Evolutionary conservation across 2,113 vertebrate species (phyloP), one percentile per base, ranked within the genome.

Genomic region (Cranoglanis bouderius): DNA sequence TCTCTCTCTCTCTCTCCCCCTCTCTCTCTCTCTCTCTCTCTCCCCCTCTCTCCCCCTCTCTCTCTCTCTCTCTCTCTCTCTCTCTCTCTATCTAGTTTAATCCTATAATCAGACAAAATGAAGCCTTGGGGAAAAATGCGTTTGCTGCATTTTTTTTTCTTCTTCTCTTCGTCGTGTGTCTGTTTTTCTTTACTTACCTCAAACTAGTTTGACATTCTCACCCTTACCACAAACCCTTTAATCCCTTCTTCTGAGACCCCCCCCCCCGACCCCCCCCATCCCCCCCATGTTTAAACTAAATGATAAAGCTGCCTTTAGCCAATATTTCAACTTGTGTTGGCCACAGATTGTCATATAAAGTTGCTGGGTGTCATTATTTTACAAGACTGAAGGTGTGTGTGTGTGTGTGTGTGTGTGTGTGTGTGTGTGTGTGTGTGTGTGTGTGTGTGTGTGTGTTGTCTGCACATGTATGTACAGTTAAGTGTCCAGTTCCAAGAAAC

Each of bases 331-430:
- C 16, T 65, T 67, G 6, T 6, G 13, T 78, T 55, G 84, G 9
- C 43, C 4, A 77, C 49, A 49, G 21, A 81, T 51, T 63, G 53
- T 13, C 43, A n/a, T 78, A 78, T 81, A 18, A 55, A 51, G 46
- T 49, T 78, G 40, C 43, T 51, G 75, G 3, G 21, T 77, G 38
- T 74, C 35, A 19, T 38, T 6, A 6, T 63, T 29, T 63, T 57
- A 16, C 59, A 26, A 61, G 24, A 61, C 6, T 65, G 53, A 67
- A 88, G 59, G 5, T 53, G 61, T 75, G 51, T 57, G 78, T 85
- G 89, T 90, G 84, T 75, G 24, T 57, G 86, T 89, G 86, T 43
- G 72, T 14, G 78, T 86, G 72, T 81, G 75, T 81, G 18, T 86
- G 77, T 51, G 40, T 78, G 53, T 77, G 35, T 87, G 85, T 89